A percentile compares a stretch with the other conserved stretches of the same genome.
phyloP scores from a whole-genome alignment of 2,888 invertebrate genomes.

The Scaptomyza cyrtandrae region DNA sequence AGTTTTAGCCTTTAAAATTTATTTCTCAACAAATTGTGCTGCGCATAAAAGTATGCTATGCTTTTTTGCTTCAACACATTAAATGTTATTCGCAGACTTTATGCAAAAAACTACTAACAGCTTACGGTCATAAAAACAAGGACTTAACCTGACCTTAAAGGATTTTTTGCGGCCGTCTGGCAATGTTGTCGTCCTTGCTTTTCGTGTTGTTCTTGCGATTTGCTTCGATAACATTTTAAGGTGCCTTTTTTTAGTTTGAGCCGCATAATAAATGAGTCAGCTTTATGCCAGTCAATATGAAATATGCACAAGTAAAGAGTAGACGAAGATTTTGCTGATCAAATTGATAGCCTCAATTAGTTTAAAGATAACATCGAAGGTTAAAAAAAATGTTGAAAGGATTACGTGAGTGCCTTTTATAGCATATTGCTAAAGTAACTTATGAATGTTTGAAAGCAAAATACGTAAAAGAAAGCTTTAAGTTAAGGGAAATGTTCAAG shows the following conservation, averaged over 20 bases:
- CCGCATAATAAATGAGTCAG: slow-evolving; percentile 67
- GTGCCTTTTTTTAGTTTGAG: slow-evolving; percentile 22
- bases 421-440: too few species aligned
- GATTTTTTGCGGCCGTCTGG: slow-evolving; percentile 35
- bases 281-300: slow-evolving; percentile 63
- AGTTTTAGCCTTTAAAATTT: not conserved
- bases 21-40: not conserved
- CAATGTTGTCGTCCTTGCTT: not conserved
- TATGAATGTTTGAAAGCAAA: too few species aligned
- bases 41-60: not conserved
- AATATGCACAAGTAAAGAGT: slow-evolving; percentile 42
- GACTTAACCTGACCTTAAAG: slow-evolving; percentile 49
- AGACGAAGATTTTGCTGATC: slow-evolving; percentile 42
- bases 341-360: slow-evolving; percentile 63
- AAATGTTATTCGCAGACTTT: not conserved
- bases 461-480: too few species aligned
- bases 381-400: not conserved
- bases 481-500: not conserved
- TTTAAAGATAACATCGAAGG: slow-evolving; percentile 42
- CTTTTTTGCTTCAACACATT: not conserved
- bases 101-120: not conserved
- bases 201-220: slow-evolving; percentile 25
- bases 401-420: not conserved
- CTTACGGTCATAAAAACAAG: slow-evolving; percentile 39
- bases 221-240: slow-evolving; percentile 42